These are phyloP conservation scores for Anser cygnoides DNA, from an alignment of 2,113 vertebrate genomes.

Conservation along the genomic window DNA sequence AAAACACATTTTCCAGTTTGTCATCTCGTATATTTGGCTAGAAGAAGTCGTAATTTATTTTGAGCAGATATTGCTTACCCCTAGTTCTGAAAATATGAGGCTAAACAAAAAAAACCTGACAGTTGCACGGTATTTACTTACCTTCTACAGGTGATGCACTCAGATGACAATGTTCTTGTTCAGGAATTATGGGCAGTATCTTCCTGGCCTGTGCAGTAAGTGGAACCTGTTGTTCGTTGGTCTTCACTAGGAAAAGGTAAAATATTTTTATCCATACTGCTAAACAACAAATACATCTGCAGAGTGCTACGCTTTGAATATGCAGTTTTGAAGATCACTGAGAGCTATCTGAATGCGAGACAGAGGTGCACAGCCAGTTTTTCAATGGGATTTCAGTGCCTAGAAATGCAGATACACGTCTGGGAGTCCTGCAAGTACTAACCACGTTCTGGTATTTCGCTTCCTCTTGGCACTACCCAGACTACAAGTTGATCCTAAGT, in stretches of 20 bases:
- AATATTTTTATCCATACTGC: background rate
- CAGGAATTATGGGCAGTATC: conserved; percentile 57
- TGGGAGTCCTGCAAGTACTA: background rate
- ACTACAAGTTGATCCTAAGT: background rate
- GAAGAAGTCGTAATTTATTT: background rate
- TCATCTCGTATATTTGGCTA: background rate
- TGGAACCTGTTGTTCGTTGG: background rate
- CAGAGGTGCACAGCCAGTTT: background rate
- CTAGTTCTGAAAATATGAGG: background rate
- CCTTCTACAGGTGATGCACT: conserved; percentile 4
- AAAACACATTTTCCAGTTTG: conserved; percentile 15
- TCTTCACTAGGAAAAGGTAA: conserved; percentile 17
- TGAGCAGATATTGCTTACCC: background rate
- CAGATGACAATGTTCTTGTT: conserved; percentile 1
- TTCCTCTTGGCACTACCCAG: background rate
- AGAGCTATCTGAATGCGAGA: background rate
- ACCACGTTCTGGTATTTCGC: background rate
- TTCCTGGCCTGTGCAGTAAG: background rate
- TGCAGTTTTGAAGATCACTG: background rate
- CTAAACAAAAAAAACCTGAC: background rate
- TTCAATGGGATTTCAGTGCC: background rate
- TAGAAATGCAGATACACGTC: background rate
- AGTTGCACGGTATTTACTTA: background rate
- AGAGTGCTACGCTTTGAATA: background rate
- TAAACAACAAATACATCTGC: background rate